Evolutionary conservation across 2,888 invertebrate species (phyloP).

Genomic region (Leucophenga maculata): DNA sequence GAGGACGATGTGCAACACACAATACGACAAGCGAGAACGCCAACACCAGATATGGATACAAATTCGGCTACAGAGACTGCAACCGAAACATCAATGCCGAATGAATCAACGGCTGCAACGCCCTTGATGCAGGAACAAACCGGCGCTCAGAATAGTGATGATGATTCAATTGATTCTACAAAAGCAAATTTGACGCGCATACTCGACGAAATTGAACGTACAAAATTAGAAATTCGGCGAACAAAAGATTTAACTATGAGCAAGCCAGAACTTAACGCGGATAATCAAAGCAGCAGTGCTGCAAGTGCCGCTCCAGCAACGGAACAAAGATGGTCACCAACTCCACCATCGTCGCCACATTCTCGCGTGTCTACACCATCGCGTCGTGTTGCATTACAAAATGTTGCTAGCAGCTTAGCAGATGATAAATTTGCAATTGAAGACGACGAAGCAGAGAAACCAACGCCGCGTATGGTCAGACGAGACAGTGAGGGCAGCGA

Average conservation of each 20-base stretch:
- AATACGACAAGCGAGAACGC: not conserved
- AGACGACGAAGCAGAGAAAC: not conserved
- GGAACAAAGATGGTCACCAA: slow-evolving; percentile 63
- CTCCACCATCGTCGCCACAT: slow-evolving; percentile 65
- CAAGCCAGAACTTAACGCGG: slow-evolving; percentile 33
- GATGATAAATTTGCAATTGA: not conserved
- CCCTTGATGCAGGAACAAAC: slow-evolving; percentile 18
- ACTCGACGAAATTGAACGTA: slow-evolving; percentile 67
- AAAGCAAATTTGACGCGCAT: slow-evolving; percentile 58
- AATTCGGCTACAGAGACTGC: slow-evolving; percentile 48
- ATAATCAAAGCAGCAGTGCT: slow-evolving; percentile 24
- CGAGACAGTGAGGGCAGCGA: slow-evolving; percentile 52
- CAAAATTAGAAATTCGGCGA: slow-evolving; percentile 65
- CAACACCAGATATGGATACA: slow-evolving; percentile 40
- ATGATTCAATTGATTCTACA: slow-evolving; percentile 52
- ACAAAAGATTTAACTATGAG: slow-evolving; percentile 58
- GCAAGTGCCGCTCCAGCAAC: not conserved
- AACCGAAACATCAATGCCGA: slow-evolving; percentile 30
- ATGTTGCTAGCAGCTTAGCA: not conserved
- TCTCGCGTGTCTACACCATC: not conserved
- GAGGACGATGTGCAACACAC: not conserved
- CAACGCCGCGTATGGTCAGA: not conserved
- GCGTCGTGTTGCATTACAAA: not conserved
- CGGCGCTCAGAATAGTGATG: slow-evolving; percentile 30
- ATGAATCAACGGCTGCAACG: slow-evolving; percentile 29